phyloP scores from a whole-genome alignment of 2,113 vertebrate genomes.

The Micronycteris hirsuta region DNA sequence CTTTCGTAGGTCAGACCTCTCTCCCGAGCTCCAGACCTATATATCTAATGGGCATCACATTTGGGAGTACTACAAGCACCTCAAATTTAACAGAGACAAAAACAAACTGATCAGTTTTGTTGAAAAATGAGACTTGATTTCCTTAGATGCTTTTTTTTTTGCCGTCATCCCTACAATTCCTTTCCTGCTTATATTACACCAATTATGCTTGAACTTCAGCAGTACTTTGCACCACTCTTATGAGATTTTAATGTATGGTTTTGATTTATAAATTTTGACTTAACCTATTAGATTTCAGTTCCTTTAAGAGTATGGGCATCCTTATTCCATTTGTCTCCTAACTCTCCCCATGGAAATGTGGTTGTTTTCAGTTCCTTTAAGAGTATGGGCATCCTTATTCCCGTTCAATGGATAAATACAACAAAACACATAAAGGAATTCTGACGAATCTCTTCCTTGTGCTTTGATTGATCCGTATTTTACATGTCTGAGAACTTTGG shows the following conservation, averaged over 20 bases:
- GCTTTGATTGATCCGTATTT: not conserved
- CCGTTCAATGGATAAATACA: not conserved
- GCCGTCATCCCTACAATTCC: not conserved
- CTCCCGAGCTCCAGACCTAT: not conserved
- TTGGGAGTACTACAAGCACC: not conserved
- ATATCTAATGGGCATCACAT: not conserved
- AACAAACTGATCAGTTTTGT: not conserved
- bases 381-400: not conserved
- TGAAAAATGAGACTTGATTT: not conserved
- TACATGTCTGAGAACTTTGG: not conserved
- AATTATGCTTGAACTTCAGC: not conserved
- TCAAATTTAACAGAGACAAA: slow-evolving; percentile 21
- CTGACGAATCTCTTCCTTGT: not conserved
- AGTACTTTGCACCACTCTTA: not conserved
- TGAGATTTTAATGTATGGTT: not conserved
- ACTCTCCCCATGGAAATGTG: not conserved
- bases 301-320: not conserved
- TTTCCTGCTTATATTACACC: not conserved
- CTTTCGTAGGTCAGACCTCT: not conserved
- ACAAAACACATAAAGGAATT: not conserved
- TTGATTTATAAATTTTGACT: not conserved
- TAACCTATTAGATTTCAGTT: not conserved
- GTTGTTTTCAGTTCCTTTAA: not conserved
- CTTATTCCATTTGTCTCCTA: not conserved
- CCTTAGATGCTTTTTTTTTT: not conserved